Evolutionary conservation across 2,888 invertebrate genomes (phyloP).

Genomic region (Apomyelois bistriatella): DNA sequence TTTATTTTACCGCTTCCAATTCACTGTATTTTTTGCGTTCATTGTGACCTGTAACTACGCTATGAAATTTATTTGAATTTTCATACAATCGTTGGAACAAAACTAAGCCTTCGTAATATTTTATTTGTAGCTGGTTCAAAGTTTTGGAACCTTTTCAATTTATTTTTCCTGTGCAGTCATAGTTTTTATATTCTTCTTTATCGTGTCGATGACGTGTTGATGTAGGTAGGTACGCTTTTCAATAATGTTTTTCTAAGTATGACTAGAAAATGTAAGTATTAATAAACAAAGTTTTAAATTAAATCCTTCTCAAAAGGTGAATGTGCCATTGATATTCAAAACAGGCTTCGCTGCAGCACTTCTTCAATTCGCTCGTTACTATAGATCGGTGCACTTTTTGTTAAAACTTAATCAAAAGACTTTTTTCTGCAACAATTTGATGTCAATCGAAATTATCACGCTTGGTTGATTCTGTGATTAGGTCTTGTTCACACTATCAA

Average conservation of each 20-base stretch:
- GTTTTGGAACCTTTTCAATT: too few species aligned
- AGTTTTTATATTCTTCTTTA: too few species aligned
- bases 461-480: not conserved
- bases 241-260: too few species aligned
- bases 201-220: too few species aligned
- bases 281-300: not conserved
- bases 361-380: conserved; percentile 20
- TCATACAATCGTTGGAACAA: not conserved
- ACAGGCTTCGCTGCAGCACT: conserved; percentile 19
- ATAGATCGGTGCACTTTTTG: conserved; percentile 15
- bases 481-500: too few species aligned
- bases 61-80: conserved; percentile 23
- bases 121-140: too few species aligned
- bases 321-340: conserved; percentile 24
- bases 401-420: not conserved
- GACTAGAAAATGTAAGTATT: not conserved
- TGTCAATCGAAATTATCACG: conserved; percentile 1
- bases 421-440: not conserved
- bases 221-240: too few species aligned
- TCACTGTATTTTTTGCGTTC: conserved; percentile 38
- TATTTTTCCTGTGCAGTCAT: too few species aligned
- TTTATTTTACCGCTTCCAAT: conserved; percentile 39
- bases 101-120: not conserved
- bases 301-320: conserved; percentile 15
- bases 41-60: conserved; percentile 30